Evolutionary conservation across 2,113 vertebrate genomes (phyloP).

Genomic region (Calypte anna): DNA sequence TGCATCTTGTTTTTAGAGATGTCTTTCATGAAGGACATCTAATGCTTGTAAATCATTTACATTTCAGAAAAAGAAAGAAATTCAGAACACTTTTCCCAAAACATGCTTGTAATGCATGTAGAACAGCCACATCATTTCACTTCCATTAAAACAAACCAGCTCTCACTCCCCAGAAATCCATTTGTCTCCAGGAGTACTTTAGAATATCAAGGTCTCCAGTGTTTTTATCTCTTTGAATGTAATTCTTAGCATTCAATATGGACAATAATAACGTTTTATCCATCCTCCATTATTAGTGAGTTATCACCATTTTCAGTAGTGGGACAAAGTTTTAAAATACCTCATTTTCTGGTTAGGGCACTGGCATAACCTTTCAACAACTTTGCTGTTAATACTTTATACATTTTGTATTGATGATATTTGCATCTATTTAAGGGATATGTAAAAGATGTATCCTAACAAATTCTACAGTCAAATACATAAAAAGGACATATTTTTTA

Average conservation of each 20-base stretch:
- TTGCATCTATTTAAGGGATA: not conserved
- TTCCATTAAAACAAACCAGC: not conserved
- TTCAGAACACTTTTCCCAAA: constrained; percentile 18
- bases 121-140: not conserved
- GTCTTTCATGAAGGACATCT: not conserved
- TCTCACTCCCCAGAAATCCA: not conserved
- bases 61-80: constrained; percentile 16
- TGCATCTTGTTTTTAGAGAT: constrained; percentile 12
- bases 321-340: not conserved
- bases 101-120: not conserved
- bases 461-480: not conserved
- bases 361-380: not conserved
- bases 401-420: not conserved
- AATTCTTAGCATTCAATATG: not conserved
- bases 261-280: not conserved
- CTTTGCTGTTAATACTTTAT: not conserved
- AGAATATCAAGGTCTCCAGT: not conserved
- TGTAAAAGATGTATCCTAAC: not conserved
- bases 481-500: not conserved
- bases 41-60: not conserved
- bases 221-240: not conserved
- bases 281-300: not conserved
- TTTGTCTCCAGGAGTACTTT: not conserved
- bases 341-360: not conserved
- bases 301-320: not conserved